Evolutionary conservation across 2,888 invertebrate species (phyloP), one percentile per base, ranked within the genome.

Genomic region (Lochmaea capreae): DNA sequence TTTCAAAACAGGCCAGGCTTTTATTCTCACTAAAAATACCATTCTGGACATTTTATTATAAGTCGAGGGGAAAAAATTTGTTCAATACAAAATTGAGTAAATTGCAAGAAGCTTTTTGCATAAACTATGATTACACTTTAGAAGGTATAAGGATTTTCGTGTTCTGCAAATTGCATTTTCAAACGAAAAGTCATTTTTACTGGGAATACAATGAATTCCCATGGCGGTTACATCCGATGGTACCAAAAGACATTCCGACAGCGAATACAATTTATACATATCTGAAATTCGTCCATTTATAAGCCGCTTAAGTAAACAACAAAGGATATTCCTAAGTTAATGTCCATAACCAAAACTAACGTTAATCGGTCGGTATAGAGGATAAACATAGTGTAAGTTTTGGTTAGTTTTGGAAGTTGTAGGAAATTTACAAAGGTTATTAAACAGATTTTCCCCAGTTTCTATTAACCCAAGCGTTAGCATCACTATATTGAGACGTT

Each of bases 291-390:
- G 49, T 54, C 52, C 52, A 54, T 54, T 54, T 16, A 54, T 54
- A 54, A 54, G 3, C 52, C 16, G 52, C n/a, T 54, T 54, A 54
- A 10, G 12, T n/a, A 16, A 54, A 16, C n/a, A 54, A 54, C 52
- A 16, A 9, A 16, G 8, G n/a, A 54, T 54, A 52, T 16, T 2
- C 6, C 52, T 54, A 18, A 54, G 52, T 54, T 54, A 16, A 54
- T 54, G 52, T 54, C 16, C 52, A 54, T 16, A 54, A 54, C 16
- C 52, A 16, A 54, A n/a, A 54, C 52, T 54, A 54, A 54, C 16
- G 52, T 54, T 54, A 54, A 16, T 16, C 14, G 12, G 49, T 16
- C 14, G 12, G 49, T 49, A 49, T 12, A 49, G 49, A 14, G n/a
- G n/a, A 49, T 49, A 49, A 49, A 49, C 49, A 49, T 49, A 14